A percentile compares a stretch with the other conserved stretches of the same genome.
phyloP scores from a whole-genome alignment of 35 echinoderm and acorn worm species.

The Apostichopus japonicus region DNA sequence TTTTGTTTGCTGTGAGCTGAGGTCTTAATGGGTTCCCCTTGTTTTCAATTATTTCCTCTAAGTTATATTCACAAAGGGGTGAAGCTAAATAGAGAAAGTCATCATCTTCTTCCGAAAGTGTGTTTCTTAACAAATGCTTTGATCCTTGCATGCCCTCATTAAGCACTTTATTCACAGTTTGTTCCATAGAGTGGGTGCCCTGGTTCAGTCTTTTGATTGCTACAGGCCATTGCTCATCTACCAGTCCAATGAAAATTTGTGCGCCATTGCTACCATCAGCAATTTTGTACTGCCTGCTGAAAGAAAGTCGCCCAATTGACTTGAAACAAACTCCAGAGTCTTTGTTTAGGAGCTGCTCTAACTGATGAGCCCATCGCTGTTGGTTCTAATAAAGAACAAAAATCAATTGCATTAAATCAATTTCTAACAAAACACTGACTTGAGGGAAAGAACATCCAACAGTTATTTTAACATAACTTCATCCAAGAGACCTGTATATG shows the following conservation, averaged over 20 bases:
- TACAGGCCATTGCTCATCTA: background rate
- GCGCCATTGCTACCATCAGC: constrained; percentile 31
- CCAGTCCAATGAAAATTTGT: constrained; percentile 8
- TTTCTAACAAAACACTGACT: too few species aligned
- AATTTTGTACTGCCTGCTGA: background rate
- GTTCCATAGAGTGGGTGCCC: background rate
- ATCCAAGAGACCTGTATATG: too few species aligned
- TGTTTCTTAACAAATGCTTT: background rate
- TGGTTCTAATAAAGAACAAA: constrained; percentile 5
- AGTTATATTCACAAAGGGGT: background rate
- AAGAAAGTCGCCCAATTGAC: background rate
- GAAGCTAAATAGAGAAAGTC: background rate
- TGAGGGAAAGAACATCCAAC: too few species aligned
- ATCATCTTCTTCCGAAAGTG: background rate
- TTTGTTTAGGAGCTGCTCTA: background rate
- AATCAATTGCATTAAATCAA: background rate
- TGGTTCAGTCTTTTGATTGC: background rate
- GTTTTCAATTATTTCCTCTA: background rate
- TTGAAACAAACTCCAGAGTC: background rate
- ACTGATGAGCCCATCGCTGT: background rate
- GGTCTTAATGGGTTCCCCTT: background rate
- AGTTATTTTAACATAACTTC: too few species aligned
- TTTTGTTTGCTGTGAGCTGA: background rate
- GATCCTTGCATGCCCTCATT: background rate
- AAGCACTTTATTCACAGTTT: background rate